Evolutionary conservation across 2,113 vertebrate species (phyloP), one percentile per base, ranked within the genome.

Genomic region (Eolophus roseicapilla): DNA sequence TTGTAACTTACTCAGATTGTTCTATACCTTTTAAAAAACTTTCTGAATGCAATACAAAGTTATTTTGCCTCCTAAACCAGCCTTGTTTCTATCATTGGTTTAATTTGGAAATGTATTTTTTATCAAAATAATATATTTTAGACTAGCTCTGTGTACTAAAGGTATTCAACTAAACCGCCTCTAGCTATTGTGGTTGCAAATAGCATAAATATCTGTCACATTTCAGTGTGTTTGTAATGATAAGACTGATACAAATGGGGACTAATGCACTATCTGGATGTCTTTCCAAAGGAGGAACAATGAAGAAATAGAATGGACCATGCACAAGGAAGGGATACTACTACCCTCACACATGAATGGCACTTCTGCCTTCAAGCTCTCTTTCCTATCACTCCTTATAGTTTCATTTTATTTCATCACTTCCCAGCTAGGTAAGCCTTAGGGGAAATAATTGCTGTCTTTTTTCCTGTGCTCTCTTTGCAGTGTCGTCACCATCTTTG

Each of bases 351-450:
- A 29, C 18, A 23, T 7, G 17, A 85, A 65, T 47, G 28, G 73
- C 37, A 47, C 74, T 78, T 88, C 50, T 91, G 80, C 64, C 80
- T 92, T 70, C 28, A 41, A 86, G 53, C 71, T 74, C n/a, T 68
- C 44, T 83, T 88, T 79, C 52, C 33, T 76, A 49, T 13, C 41
- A 31, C 29, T 73, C 28, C 70, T 87, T 27, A 23, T 28, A 63
- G 24, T 68, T 81, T 60, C 21, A 49, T 87, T 82, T 57, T 50
- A 76, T 79, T 86, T 89, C 57, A 31, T 44, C 9, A 28, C 95
- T 89, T 94, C 52, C 63, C 89, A 92, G 47, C 49, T 63, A 92
- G 89, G 75, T 57, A 69, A 76, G 44, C 91, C 84, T 90, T 81
- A 63, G 90, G 75, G 92, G 75, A 86, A 96, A 85, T 57, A 80